These are phyloP conservation scores for Mythimna ferrago DNA, from an alignment of 2,888 invertebrate species.

Conservation along the genomic window DNA sequence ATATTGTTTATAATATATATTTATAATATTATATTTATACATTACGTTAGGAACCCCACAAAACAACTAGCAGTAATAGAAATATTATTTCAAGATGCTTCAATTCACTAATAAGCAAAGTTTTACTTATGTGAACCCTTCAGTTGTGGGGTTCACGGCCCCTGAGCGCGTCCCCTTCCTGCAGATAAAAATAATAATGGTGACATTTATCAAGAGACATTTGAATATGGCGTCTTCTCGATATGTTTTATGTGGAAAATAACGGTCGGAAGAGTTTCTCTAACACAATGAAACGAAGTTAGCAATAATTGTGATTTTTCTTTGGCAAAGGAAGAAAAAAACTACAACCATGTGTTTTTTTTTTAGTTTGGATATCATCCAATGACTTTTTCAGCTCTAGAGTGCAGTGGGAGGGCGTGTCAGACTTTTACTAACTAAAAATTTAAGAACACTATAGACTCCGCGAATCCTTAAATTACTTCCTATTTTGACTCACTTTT, in stretches of 20 bases:
- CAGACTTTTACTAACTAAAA: too few species aligned
- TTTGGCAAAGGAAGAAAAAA: not conserved
- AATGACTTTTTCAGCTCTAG: too few species aligned
- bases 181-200: slow-evolving; percentile 58
- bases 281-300: not conserved
- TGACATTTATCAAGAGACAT: slow-evolving; percentile 55
- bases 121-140: slow-evolving; percentile 58
- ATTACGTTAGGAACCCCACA: not conserved
- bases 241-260: slow-evolving; percentile 34
- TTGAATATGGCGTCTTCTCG: slow-evolving; percentile 32
- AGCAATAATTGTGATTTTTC: not conserved
- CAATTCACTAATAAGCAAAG: slow-evolving; percentile 57
- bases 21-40: not conserved
- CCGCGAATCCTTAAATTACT: too few species aligned
- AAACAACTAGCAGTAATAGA: slow-evolving; percentile 8
- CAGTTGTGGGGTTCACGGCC: slow-evolving; percentile 51
- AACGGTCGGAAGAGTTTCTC: not conserved
- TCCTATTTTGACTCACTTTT: too few species aligned
- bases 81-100: slow-evolving; percentile 47
- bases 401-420: too few species aligned
- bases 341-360: too few species aligned
- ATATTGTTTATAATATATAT: too few species aligned
- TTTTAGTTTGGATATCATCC: too few species aligned
- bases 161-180: slow-evolving; percentile 47
- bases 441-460: too few species aligned